These are phyloP conservation scores for Pavo muticus DNA, from an alignment of 2,113 vertebrate genomes.

Conservation along the genomic window DNA sequence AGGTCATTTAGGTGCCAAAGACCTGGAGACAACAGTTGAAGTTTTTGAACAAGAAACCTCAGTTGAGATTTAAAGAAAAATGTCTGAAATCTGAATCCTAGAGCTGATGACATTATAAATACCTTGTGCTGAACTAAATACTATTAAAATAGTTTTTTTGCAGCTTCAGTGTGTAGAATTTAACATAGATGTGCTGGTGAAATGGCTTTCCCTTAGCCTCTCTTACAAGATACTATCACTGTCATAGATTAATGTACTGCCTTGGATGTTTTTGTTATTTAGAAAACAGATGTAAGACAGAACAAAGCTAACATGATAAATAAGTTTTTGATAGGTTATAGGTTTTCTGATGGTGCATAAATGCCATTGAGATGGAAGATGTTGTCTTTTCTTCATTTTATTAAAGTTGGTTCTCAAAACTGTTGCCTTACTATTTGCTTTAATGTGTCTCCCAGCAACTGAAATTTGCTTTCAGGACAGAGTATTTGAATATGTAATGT, in stretches of 20 bases:
- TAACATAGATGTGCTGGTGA: background rate
- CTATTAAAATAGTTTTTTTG: background rate
- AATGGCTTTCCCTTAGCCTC: background rate
- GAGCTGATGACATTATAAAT: background rate
- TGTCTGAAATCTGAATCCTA: background rate
- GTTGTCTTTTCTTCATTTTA: background rate
- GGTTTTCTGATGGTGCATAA: background rate
- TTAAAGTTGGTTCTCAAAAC: background rate
- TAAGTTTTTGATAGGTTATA: background rate
- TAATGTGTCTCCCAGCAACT: background rate
- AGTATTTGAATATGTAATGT: background rate
- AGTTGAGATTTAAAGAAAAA: background rate
- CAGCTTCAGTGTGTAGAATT: background rate
- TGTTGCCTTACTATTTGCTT: background rate
- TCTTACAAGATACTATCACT: too few species aligned
- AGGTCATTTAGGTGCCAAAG: background rate
- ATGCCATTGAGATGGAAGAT: background rate
- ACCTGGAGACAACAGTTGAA: background rate
- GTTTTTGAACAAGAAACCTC: background rate
- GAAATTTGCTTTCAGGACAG: background rate
- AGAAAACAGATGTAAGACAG: background rate
- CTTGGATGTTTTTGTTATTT: background rate
- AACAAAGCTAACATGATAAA: background rate
- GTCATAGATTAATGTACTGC: background rate
- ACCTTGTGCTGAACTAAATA: background rate